Conservation (phyloP, 2,113 vertebrate species). For the Meleagris gallopavo region DNA sequence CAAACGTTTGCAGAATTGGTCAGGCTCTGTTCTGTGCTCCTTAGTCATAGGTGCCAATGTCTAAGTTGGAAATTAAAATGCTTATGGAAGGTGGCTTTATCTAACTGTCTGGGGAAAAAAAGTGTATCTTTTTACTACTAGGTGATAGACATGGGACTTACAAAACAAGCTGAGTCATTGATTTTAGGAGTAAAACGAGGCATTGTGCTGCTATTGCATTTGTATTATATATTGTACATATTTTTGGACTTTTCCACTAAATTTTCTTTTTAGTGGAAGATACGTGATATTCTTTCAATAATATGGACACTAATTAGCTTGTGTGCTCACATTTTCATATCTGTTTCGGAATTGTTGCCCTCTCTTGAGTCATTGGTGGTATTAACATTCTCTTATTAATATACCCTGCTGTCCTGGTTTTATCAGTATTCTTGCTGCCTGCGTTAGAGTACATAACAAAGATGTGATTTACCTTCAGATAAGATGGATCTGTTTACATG, state of each 20-base stretch:
- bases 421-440: background rate
- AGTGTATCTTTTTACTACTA: background rate
- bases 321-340: background rate
- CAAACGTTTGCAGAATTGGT: background rate
- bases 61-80: background rate
- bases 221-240: accelerated
- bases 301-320: background rate
- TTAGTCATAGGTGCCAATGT: background rate
- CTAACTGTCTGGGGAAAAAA: background rate
- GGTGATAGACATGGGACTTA: background rate
- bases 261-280: background rate
- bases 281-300: background rate
- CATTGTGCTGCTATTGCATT: background rate
- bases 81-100: background rate
- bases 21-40: background rate
- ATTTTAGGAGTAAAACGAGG: background rate
- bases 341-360: background rate
- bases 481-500: background rate
- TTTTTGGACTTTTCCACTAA: background rate
- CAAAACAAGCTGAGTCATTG: background rate
- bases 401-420: background rate
- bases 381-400: background rate
- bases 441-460: background rate
- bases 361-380: background rate
- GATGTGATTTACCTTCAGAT: background rate